These are phyloP conservation scores for Drosophila bocqueti DNA, from an alignment of 1,140 invertebrate species.

Conservation along the genomic window DNA sequence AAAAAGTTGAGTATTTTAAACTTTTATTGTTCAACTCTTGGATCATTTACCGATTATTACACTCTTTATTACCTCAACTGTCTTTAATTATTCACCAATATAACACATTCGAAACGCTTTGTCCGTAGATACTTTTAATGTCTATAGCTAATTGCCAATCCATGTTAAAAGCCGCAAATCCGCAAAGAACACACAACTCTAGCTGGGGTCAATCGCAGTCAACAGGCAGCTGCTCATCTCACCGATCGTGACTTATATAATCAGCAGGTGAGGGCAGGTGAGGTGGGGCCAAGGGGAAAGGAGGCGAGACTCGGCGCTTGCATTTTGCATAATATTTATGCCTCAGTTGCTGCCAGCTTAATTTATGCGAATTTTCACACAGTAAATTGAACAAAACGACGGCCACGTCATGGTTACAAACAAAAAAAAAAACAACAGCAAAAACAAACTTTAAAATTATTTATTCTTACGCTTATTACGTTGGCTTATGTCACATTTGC, in stretches of 20 bases:
- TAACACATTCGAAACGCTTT: conserved; percentile 1
- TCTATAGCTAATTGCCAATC: conserved; percentile 67
- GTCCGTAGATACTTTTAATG: conserved; percentile 12
- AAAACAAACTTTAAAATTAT: conserved; percentile 58
- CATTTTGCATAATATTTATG: conserved; percentile 82
- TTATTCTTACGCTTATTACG: conserved; percentile 81
- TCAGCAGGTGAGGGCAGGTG: conserved; percentile 33
- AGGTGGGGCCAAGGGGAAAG: neutral
- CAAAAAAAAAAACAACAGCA: neutral
- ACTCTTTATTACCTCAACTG: neutral
- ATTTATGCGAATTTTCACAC: conserved; percentile 83
- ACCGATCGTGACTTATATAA: conserved; percentile 75
- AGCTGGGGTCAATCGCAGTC: conserved; percentile 55
- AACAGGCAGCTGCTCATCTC: conserved; percentile 59
- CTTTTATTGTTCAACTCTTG: neutral
- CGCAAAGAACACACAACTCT: conserved; percentile 41
- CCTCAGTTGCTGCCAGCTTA: conserved; percentile 62
- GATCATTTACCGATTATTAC: neutral
- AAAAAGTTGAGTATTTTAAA: neutral
- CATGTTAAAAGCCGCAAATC: conserved; percentile 59
- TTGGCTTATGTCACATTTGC: conserved; percentile 70
- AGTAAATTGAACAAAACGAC: conserved; percentile 81
- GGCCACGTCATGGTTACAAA: conserved; percentile 46
- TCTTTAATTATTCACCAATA: conserved; percentile 9
- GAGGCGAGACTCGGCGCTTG: conserved; percentile 47